These are phyloP conservation scores for Meliscaeva auricollis DNA, from an alignment of 2,888 invertebrate genomes.

Conservation along the genomic window DNA sequence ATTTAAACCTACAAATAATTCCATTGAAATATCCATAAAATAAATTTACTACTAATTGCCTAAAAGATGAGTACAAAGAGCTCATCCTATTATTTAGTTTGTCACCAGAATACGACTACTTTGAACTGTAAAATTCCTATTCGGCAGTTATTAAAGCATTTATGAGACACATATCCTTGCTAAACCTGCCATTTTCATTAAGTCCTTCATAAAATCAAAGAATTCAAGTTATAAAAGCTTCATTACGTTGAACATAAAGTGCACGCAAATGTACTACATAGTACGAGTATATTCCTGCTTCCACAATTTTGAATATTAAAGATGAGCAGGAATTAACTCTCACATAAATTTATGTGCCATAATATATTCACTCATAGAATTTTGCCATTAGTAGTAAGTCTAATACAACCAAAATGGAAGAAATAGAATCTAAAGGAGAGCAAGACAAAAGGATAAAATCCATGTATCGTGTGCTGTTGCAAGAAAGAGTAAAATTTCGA, in stretches of 20 bases:
- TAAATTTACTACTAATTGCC: too few relatives aligned
- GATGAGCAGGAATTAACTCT: constrained; percentile 44
- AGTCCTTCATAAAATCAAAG: not conserved
- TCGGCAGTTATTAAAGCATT: not conserved
- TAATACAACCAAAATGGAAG: constrained; percentile 23
- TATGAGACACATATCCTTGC: not conserved
- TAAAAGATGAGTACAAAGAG: too few relatives aligned
- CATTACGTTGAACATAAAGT: not conserved
- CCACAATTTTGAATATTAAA: constrained; percentile 28
- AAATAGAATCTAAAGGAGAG: constrained; percentile 8
- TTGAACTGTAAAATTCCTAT: not conserved
- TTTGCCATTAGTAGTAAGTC: constrained; percentile 22
- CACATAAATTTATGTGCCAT: constrained; percentile 43
- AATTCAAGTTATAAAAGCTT: constrained; percentile 2
- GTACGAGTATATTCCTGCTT: too few relatives aligned
- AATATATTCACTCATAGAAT: constrained; percentile 37
- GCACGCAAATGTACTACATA: constrained; percentile 14
- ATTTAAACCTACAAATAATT: too few relatives aligned
- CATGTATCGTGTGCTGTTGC: not conserved
- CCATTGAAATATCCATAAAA: too few relatives aligned
- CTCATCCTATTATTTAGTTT: too few relatives aligned
- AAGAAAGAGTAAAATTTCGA: constrained; percentile 44
- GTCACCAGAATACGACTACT: too few relatives aligned
- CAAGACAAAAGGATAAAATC: constrained; percentile 58
- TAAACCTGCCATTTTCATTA: not conserved